These are phyloP conservation scores for Loxodonta africana DNA, from an alignment of 2,113 vertebrate species.

Conservation along the genomic window DNA sequence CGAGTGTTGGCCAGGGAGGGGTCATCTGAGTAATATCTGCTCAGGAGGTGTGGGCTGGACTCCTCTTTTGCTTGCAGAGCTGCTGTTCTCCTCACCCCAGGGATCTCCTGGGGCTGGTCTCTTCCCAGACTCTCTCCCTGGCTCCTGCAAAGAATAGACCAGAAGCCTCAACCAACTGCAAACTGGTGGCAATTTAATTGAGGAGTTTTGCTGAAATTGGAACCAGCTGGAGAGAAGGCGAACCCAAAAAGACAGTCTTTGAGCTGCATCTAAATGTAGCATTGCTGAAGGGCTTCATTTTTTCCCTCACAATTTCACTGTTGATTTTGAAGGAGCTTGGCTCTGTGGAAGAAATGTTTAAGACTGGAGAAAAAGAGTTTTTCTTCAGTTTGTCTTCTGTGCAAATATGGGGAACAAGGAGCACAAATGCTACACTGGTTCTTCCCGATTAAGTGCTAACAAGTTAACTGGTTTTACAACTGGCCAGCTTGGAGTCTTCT, in stretches of 20 bases:
- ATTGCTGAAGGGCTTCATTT: slow-evolving; percentile 28
- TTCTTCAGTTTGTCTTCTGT: slow-evolving; percentile 57
- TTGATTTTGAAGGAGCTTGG: slow-evolving; percentile 46
- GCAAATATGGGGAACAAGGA: slow-evolving; percentile 47
- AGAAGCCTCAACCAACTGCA: background rate
- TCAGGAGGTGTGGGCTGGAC: background rate
- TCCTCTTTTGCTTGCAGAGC: background rate
- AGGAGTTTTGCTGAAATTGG: slow-evolving; percentile 53
- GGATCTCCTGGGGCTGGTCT: background rate
- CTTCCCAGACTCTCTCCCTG: background rate
- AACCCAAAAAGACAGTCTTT: slow-evolving; percentile 33
- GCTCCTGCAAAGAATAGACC: background rate
- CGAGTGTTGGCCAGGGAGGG: background rate
- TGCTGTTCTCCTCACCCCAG: background rate
- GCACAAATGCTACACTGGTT: slow-evolving; percentile 36
- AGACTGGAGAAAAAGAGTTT: background rate
- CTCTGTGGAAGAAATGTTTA: slow-evolving; percentile 10
- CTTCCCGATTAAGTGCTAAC: slow-evolving; percentile 29
- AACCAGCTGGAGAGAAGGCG: slow-evolving; percentile 54
- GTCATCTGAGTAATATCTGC: background rate
- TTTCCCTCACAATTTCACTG: background rate
- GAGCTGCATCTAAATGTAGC: slow-evolving; percentile 65
- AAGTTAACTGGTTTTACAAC: slow-evolving; percentile 12
- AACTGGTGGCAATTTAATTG: slow-evolving; percentile 55
- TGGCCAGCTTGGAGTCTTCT: background rate